Evolutionary conservation across 2,797 vertebrate genomes (phyloP), one percentile per base, ranked within the genome.

Genomic region (Acomys russatus): DNA sequence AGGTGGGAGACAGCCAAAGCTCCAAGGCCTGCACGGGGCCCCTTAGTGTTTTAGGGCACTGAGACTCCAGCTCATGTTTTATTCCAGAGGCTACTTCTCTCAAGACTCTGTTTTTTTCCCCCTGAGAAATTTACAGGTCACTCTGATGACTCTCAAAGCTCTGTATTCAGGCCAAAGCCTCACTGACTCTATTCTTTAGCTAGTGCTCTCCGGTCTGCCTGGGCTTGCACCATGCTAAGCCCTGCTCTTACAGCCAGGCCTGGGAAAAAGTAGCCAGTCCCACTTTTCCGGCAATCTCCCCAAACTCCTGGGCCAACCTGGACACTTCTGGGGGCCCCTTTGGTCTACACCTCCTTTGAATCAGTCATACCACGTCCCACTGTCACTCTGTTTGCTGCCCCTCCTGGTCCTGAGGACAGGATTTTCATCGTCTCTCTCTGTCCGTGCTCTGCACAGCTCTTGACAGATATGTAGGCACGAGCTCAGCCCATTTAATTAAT

Each of bases 231-330:
- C 56, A 20, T 51, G 49, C 86, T 17, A 14, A 49, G 33, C 56
- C 68, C 59, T 38, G 33, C 64, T 35, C 68, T 94, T 92, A 86
- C 8, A 73, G 77, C 84, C n/a, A 56, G 86, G n/a, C 91, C 79
- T 56, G 30, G 14, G 22, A 38, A 76, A 96, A 88, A 80, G 83
- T 80, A 35, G 90, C 25, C 33, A 33, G 84, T 66, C 79, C 59
- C 0, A 64, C 38, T 51, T 38, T 90, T 8, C 33, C 25, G 79
- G 61, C 51, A 20, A 59, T 63, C 51, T 90, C 59, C 73, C 79
- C 17, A 23, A 73, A 28, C 51, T 66, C 66, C n/a, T 15, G n/a
- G 17, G 38, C 33, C 38, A 38, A n/a, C 80, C 80, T 61, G 56
- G 44, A 71, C n/a, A 30, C 70, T 73, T 76, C n/a, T 14, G 0